A percentile compares a stretch with the other conserved stretches of the same genome.
Evolutionary conservation across 92 coral and sea anemone species (phyloP).

Genomic region (Epizoanthus scotinus): DNA sequence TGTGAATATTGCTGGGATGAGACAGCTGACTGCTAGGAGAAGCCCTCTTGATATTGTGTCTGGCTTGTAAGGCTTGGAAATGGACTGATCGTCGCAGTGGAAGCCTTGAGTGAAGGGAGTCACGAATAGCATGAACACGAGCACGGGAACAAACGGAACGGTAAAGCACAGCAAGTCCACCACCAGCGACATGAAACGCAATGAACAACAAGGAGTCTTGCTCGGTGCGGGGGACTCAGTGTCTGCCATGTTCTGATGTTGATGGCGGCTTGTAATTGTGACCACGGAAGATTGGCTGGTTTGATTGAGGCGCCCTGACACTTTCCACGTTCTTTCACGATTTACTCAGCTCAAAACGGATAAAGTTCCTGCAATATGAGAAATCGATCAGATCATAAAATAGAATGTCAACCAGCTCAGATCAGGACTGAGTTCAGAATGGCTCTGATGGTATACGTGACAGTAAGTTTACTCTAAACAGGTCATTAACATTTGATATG

Average conservation of each 20-base stretch:
- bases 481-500: neutral
- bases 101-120: constrained; percentile 55
- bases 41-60: constrained; percentile 8
- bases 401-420: too few relatives aligned
- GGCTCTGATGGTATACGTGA: neutral
- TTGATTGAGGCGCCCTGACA: too few relatives aligned
- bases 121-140: constrained; percentile 25
- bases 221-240: neutral
- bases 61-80: constrained; percentile 50
- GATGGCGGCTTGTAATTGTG: neutral
- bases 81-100: constrained; percentile 55
- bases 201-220: neutral
- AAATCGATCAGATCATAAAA: too few relatives aligned
- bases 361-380: too few relatives aligned
- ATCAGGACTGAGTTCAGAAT: too few relatives aligned
- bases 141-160: constrained; percentile 15
- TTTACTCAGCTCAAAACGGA: too few relatives aligned
- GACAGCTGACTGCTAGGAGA: neutral
- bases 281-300: too few relatives aligned
- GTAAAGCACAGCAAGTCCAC: constrained; percentile 30
- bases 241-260: neutral
- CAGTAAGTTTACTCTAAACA: neutral
- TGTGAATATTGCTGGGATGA: neutral
- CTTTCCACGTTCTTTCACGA: too few relatives aligned
- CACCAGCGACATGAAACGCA: neutral